Evolutionary conservation across 2,888 invertebrate genomes (phyloP), one percentile per base, ranked within the genome.

Genomic region (Crematogaster levior): DNA sequence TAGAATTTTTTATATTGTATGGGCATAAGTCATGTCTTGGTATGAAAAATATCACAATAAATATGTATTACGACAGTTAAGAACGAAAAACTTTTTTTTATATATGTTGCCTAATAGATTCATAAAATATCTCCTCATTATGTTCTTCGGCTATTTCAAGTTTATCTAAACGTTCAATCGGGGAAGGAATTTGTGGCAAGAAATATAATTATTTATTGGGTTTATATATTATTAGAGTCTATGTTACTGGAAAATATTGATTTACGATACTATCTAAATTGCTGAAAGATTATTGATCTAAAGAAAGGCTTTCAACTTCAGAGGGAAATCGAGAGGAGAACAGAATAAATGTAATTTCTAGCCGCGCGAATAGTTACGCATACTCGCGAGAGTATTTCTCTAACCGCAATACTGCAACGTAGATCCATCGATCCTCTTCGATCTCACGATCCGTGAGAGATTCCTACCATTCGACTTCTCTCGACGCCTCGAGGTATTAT

Each of bases 391-490:
- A 68, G 24, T 79, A 79, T 30, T 68, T 77, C 56, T 68, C 68
- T 79, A 82, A 82, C 66, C 82, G 40, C 82, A 68, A 81, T 56
- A 65, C 70, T 79, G 40, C 79, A 46, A 30, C 51, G 60, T 65
- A 27, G 74, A 61, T 84, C 74, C 53, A 72, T 77, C 83, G 83
- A 74, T 65, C 68, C 66, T 73, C 74, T 80, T 81, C 81, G 83
- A 84, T 84, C 83, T 84, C 83, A 84, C 83, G 83, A 68, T 37
- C 81, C 81, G 81, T 84, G 83, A 84, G 83, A 84, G 83, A 83
- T 81, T 83, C 66, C 73, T 68, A 60, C 66, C 66, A 74, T 81
- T 84, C 73, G 83, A 63, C 66, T 70, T 79, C 61, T 65, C 75
- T 43, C 60, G 68, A 63, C 65, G 81, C 81, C 74, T 60, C 74